Percentiles rank a stretch among this genome's conserved stretches.
These are phyloP conservation scores for Osmerus mordax DNA, from an alignment of 2,113 vertebrate species.

Conservation along the genomic window DNA sequence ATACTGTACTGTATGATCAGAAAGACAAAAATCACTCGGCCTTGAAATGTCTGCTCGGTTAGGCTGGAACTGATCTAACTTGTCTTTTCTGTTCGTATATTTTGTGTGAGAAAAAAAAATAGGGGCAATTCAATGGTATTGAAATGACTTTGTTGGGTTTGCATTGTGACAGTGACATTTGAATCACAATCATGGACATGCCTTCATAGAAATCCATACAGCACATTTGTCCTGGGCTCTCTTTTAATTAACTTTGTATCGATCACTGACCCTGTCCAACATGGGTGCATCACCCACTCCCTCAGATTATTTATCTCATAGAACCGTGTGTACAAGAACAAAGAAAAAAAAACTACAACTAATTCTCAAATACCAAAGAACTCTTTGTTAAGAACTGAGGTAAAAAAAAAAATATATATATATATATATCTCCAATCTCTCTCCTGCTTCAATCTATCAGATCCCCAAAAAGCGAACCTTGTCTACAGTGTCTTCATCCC, in stretches of 20 bases:
- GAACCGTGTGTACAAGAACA: constrained; percentile 22
- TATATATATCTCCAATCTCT: too few species aligned
- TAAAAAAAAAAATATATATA: too few species aligned
- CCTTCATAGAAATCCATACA: constrained; percentile 64
- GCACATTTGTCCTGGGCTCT: constrained; percentile 38
- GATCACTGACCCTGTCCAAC: constrained; percentile 64
- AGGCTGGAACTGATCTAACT: too few species aligned
- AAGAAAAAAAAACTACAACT: neutral
- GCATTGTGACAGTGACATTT: constrained; percentile 53
- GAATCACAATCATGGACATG: constrained; percentile 57
- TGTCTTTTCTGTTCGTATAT: too few species aligned
- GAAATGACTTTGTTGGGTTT: constrained; percentile 33
- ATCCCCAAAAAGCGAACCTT: too few species aligned
- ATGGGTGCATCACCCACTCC: constrained; percentile 53
- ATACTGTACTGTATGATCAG: constrained; percentile 42
- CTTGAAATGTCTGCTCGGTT: too few species aligned
- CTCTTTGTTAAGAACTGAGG: too few species aligned
- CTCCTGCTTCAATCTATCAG: too few species aligned
- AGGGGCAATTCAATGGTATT: neutral
- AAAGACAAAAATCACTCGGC: constrained; percentile 6
- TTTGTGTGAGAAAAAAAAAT: too few species aligned
- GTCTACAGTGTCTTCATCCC: too few species aligned
- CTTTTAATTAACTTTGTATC: constrained; percentile 42
- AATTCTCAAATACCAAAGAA: neutral
- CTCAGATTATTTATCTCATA: constrained; percentile 33